Evolutionary conservation across 2,888 invertebrate genomes (phyloP).

Genomic region (Hymenopus coronatus): DNA sequence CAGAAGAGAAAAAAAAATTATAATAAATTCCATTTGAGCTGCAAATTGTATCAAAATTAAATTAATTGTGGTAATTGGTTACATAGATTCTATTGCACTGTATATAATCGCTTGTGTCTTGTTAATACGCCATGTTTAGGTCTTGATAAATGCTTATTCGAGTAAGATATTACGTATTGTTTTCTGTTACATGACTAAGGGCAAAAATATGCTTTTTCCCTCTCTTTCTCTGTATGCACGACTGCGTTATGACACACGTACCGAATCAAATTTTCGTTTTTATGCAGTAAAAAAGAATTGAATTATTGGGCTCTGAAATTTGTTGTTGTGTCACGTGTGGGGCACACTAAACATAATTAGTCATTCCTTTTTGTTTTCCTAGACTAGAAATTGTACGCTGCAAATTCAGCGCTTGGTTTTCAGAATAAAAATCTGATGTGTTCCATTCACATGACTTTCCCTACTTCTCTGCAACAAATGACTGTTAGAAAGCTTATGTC

Average conservation of each 20-base stretch:
- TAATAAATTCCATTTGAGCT: too few species aligned
- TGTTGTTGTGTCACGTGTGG: not conserved
- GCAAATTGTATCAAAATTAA: too few species aligned
- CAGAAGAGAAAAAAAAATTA: too few species aligned
- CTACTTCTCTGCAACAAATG: too few species aligned
- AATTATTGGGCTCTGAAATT: not conserved
- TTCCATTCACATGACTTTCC: too few species aligned
- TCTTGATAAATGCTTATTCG: too few species aligned
- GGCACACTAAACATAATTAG: not conserved
- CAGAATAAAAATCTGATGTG: not conserved
- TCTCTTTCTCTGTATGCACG: not conserved
- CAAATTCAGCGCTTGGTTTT: not conserved
- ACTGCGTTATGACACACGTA: not conserved
- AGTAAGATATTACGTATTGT: not conserved
- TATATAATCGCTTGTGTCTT: too few species aligned
- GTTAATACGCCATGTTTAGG: too few species aligned
- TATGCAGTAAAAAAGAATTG: not conserved
- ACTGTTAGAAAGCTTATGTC: too few species aligned
- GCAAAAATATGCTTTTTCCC: not conserved
- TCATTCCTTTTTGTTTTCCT: not conserved
- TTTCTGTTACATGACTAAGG: not conserved
- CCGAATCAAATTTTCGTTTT: not conserved
- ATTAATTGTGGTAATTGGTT: too few species aligned
- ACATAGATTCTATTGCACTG: too few species aligned
- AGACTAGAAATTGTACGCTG: not conserved